phyloP scores from a whole-genome alignment of 2,888 invertebrate species.

The Drosophila robusta region DNA sequence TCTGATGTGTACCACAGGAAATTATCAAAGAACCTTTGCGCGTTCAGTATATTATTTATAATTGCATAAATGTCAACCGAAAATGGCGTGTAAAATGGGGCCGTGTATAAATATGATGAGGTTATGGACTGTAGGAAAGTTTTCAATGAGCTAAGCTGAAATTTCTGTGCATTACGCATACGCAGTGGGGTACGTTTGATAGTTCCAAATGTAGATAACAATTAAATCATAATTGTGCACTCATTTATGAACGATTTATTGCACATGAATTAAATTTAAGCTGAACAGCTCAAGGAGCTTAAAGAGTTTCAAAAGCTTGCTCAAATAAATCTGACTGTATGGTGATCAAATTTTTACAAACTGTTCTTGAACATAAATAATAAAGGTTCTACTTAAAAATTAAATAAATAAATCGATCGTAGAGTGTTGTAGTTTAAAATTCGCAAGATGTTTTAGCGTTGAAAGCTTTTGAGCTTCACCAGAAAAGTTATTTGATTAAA shows the following conservation, averaged over 20 bases:
- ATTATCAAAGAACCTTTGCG: constrained; percentile 46
- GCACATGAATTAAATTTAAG: too few relatives aligned
- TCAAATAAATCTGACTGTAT: too few relatives aligned
- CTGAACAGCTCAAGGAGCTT: too few relatives aligned
- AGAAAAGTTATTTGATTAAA: too few relatives aligned
- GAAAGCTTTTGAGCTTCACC: too few relatives aligned
- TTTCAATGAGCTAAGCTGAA: too few relatives aligned
- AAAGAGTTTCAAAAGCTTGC: too few relatives aligned
- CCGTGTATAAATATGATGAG: neutral
- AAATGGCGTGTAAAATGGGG: neutral
- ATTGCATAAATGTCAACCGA: neutral
- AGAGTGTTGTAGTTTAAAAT: neutral
- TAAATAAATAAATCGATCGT: neutral
- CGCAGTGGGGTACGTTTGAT: neutral
- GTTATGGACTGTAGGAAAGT: neutral
- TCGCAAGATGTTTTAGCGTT: neutral
- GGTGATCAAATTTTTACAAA: too few relatives aligned
- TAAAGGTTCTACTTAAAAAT: too few relatives aligned
- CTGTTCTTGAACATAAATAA: too few relatives aligned
- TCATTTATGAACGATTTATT: too few relatives aligned
- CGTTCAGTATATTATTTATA: constrained; percentile 13
- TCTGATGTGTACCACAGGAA: constrained; percentile 39
- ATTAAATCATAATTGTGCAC: too few relatives aligned
- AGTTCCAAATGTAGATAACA: neutral
- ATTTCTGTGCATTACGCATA: constrained; percentile 1